Evolutionary conservation across 2,888 invertebrate genomes (phyloP).

Genomic region (Cryptophagus acutangulus): DNA sequence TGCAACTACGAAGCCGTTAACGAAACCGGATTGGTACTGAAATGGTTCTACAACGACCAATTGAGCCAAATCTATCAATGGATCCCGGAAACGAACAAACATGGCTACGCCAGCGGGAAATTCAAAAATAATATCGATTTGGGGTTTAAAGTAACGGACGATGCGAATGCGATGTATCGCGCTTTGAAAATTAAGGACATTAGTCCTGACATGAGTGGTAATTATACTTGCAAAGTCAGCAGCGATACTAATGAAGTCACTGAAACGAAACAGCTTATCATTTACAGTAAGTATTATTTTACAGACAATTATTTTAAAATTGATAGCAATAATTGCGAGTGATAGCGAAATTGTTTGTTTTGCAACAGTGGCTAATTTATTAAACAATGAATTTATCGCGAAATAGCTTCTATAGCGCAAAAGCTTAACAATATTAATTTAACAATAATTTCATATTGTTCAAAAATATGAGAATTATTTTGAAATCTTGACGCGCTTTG

Average conservation of each 20-base stretch:
- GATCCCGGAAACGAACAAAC: constrained; percentile 39
- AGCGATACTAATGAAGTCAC: constrained; percentile 47
- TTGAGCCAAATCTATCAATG: constrained; percentile 50
- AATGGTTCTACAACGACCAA: constrained; percentile 50
- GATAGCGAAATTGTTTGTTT: no score
- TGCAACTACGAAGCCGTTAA: constrained; percentile 49
- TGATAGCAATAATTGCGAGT: no score
- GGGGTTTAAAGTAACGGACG: constrained; percentile 44
- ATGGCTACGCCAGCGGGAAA: constrained; percentile 38
- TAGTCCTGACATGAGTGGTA: constrained; percentile 51
- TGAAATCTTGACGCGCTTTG: no score
- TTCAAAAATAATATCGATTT: constrained; percentile 46
- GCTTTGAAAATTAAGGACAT: constrained; percentile 52
- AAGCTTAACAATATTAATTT: no score
- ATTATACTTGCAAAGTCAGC: constrained; percentile 55
- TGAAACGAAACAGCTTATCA: constrained; percentile 48
- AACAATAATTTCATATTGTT: no score
- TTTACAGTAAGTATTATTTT: constrained; percentile 52
- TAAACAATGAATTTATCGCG: no score
- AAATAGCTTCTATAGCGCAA: no score
- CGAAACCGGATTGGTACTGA: constrained; percentile 47
- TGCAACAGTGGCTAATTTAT: no score
- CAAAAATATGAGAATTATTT: no score
- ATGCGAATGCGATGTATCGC: constrained; percentile 47
- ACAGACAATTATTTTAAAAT: no score